A percentile compares a stretch with the other conserved stretches of the same genome.
Conservation (phyloP, 1,140 invertebrate species). For the Monochamus saltuarius region DNA sequence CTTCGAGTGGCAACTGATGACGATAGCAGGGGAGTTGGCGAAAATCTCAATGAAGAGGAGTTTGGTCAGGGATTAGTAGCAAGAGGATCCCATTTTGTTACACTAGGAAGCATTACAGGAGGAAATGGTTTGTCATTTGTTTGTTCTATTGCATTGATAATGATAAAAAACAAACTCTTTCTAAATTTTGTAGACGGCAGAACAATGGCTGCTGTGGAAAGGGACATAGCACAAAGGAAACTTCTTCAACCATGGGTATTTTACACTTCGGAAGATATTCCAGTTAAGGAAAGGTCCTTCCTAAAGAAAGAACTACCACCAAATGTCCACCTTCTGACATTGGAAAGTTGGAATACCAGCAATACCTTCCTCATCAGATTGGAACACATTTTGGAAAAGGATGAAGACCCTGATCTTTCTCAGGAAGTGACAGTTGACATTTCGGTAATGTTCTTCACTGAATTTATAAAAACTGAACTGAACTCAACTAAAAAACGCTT, state of each 20-base stretch:
- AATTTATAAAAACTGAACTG: too few species aligned
- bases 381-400: slow-evolving; percentile 70
- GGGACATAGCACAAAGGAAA: not conserved
- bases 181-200: not conserved
- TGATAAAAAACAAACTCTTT: not conserved
- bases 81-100: not conserved
- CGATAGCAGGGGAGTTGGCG: not conserved
- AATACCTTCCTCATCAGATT: slow-evolving; percentile 63
- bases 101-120: not conserved
- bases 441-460: slow-evolving; percentile 13
- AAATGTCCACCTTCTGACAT: slow-evolving; percentile 70
- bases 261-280: not conserved
- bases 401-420: slow-evolving; percentile 61
- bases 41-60: not conserved
- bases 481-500: too few species aligned
- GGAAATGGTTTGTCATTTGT: not conserved
- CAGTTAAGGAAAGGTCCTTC: not conserved
- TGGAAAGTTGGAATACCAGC: slow-evolving; percentile 61
- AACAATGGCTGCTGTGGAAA: not conserved
- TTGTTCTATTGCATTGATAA: too few species aligned
- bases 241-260: not conserved
- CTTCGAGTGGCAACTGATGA: too few species aligned
- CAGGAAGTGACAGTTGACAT: slow-evolving; percentile 56
- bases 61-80: not conserved
- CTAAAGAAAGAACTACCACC: slow-evolving; percentile 54